Conservation (phyloP, 2,888 invertebrate genomes). For the Steromphala cineraria region DNA sequence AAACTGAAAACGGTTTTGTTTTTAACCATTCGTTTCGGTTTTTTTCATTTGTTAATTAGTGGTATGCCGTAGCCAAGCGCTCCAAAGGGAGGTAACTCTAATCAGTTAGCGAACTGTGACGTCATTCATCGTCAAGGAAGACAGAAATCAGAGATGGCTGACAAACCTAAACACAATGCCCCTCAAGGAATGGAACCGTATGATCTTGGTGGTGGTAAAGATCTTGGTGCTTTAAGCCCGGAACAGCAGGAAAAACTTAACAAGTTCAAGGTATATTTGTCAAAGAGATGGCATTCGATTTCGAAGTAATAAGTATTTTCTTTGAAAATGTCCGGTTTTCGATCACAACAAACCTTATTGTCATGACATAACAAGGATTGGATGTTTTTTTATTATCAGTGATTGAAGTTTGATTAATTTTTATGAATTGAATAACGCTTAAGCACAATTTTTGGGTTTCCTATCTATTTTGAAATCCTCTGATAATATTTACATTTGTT, state of each 20-base stretch:
- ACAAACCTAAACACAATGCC: constrained; percentile 66
- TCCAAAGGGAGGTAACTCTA: neutral
- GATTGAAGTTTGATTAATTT: neutral
- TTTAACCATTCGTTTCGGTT: too few species aligned
- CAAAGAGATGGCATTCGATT: neutral
- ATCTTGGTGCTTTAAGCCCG: constrained; percentile 72
- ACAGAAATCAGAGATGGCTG: constrained; percentile 55
- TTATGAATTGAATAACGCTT: neutral
- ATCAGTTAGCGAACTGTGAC: neutral
- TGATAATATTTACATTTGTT: too few species aligned
- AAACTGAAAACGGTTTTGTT: too few species aligned
- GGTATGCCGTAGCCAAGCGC: neutral
- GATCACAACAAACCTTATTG: neutral
- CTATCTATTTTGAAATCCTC: too few species aligned
- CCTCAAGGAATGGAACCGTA: constrained; percentile 74
- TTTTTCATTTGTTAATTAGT: too few species aligned
- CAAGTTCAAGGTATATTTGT: constrained; percentile 67
- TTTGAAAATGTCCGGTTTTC: neutral
- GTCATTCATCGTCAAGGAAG: constrained; percentile 30
- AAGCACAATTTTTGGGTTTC: too few species aligned
- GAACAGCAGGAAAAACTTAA: constrained; percentile 73
- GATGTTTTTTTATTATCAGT: neutral
- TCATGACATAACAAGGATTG: neutral
- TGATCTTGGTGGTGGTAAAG: constrained; percentile 66
- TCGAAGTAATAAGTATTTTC: neutral